Conservation (phyloP, 2,888 invertebrate species). For the Limnephilus lunatus region DNA sequence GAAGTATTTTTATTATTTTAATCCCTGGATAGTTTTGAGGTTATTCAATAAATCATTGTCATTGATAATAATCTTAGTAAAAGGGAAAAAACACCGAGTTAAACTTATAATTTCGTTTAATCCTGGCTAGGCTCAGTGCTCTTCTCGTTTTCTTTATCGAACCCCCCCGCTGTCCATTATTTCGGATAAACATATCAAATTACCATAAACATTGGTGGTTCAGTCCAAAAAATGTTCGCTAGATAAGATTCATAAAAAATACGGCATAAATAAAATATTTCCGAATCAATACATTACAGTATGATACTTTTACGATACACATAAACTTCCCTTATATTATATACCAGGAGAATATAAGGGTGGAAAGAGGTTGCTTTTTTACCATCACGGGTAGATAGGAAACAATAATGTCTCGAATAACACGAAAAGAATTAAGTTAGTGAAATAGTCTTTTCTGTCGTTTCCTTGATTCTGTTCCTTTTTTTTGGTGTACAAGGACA, state of each 20-base stretch:
- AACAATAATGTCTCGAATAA: constrained; percentile 30
- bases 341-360: not conserved
- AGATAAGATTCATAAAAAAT: constrained; percentile 2
- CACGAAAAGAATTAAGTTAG: not conserved
- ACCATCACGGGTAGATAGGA: not conserved
- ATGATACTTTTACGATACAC: not conserved
- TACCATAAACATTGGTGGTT: not conserved
- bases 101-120: too few species aligned
- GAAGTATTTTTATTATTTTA: too few species aligned
- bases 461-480: not conserved
- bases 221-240: not conserved
- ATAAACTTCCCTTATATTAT: not conserved
- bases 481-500: not conserved
- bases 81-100: too few species aligned
- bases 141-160: not conserved
- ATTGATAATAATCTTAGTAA: too few species aligned
- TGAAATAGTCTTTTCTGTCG: not conserved
- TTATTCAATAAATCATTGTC: too few species aligned
- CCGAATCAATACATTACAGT: not conserved
- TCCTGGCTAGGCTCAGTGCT: not conserved
- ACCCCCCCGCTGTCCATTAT: not conserved
- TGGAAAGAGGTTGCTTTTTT: not conserved
- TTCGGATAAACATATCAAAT: not conserved
- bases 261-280: not conserved
- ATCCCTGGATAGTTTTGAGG: too few species aligned